phyloP scores from a whole-genome alignment of 1,140 invertebrate species.

The Hesperophylax magnus region DNA sequence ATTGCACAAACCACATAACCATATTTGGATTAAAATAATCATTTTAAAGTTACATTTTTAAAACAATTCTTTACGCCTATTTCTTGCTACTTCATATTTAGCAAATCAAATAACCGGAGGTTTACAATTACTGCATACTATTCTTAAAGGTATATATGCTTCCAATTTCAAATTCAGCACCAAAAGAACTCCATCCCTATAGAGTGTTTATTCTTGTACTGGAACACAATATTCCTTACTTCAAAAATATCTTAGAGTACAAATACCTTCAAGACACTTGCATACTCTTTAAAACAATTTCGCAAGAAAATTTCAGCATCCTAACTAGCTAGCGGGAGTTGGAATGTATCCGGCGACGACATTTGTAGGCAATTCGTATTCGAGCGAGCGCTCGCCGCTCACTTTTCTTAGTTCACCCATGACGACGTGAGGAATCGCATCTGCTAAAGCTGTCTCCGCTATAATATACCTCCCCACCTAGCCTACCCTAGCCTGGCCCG shows the following conservation, averaged over 20 bases:
- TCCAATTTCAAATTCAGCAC: too few relatives aligned
- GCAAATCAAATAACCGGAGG: too few relatives aligned
- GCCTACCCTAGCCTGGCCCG: too few relatives aligned
- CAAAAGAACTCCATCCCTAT: too few relatives aligned
- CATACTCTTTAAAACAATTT: not conserved
- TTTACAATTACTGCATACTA: too few relatives aligned
- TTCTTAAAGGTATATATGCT: too few relatives aligned
- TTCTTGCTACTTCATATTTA: too few relatives aligned
- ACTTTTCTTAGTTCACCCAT: slow-evolving; percentile 53
- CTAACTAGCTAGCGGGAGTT: not conserved
- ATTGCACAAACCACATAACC: too few relatives aligned
- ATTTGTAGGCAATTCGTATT: slow-evolving; percentile 56
- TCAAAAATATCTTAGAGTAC: not conserved
- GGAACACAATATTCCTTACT: not conserved
- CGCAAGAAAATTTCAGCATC: not conserved
- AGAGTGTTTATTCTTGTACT: too few relatives aligned
- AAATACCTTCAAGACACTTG: not conserved
- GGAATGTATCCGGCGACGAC: slow-evolving; percentile 15
- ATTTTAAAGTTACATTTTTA: too few relatives aligned
- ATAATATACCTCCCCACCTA: not conserved
- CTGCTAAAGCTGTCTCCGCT: slow-evolving; percentile 24
- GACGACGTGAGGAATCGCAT: slow-evolving; percentile 55
- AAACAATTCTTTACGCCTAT: too few relatives aligned
- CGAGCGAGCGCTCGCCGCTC: slow-evolving; percentile 29
- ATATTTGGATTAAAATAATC: too few relatives aligned